A percentile compares a stretch with the other conserved stretches of the same genome.
Evolutionary conservation across 2,113 vertebrate genomes (phyloP).

Genomic region (Strix aluco): DNA sequence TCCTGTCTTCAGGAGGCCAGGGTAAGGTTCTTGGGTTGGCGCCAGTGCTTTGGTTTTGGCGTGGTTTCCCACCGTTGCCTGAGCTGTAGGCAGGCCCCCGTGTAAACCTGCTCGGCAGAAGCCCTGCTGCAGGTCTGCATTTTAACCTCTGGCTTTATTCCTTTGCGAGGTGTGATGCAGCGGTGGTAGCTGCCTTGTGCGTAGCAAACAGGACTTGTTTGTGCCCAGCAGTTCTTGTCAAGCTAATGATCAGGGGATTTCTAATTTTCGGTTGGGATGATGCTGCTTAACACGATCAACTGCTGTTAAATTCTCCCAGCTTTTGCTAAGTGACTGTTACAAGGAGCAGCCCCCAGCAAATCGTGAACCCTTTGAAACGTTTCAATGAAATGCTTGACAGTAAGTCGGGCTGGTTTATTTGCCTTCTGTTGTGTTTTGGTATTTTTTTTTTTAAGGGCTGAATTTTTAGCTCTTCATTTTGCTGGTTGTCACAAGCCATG

Average conservation of each 20-base stretch:
- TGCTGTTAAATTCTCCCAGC: not conserved
- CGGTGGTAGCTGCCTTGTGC: not conserved
- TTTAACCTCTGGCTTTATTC: not conserved
- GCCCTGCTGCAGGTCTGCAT: not conserved
- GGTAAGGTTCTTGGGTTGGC: not conserved
- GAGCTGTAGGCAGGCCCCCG: not conserved
- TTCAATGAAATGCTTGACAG: not conserved
- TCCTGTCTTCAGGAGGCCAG: not conserved
- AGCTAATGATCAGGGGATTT: not conserved
- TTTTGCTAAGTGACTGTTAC: not conserved
- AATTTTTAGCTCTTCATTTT: conserved; percentile 7
- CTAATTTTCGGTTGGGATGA: not conserved
- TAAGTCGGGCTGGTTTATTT: not conserved
- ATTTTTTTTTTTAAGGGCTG: not conserved
- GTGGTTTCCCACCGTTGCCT: not conserved
- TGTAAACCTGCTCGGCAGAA: not conserved
- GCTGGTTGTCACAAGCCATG: conserved; percentile 24
- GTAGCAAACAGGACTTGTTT: not conserved
- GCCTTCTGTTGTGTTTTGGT: not conserved
- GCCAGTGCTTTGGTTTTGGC: not conserved
- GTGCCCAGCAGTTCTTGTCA: not conserved
- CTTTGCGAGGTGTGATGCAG: not conserved
- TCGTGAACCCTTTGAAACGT: not conserved
- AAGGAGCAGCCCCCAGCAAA: conserved; percentile 21
- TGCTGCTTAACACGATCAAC: not conserved